Base-by-base conservation (phyloP, 2,113 vertebrate genomes). In the Apteryx mantelli region DNA sequence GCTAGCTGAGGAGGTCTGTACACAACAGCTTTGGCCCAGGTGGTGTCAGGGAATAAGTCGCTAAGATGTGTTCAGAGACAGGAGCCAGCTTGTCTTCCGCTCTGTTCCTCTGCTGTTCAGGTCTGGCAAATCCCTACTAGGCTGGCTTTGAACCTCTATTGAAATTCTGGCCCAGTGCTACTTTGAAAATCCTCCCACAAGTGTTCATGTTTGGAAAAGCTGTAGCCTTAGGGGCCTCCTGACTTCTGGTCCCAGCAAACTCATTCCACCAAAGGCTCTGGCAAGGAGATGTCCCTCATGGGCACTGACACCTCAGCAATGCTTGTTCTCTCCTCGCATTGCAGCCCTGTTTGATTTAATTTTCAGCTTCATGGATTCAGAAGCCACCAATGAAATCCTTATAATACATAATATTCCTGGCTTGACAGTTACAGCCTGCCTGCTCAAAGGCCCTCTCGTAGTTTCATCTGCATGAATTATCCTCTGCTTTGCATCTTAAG, bases 341-440 rank as follows among this genome's bases (percentile, higher is more conserved):
- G 52, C 48, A 80, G 44, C 48, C 30, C 3, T 0, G 0, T 5
- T 44, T 81, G 58, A 38, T 70, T 95, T 88, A 1, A 7, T 82
- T 82, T 78, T 78, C 53, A 60, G 86, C 40, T 36, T n/a, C 44
- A 76, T 60, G 63, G 48, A 71, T 73, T 26, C 52, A 58, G 20
- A 87, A 81, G 60, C 58, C 20, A 73, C 46, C 66, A 61, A 25
- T 48, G 69, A 77, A 82, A 36, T 64, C 46, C 50, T 78, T 75
- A 13, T 69, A 7, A 48, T 0, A 0, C 20, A 0, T 21, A 15
- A n/a, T 7, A 30, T 32, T 86, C 63, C 87, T 64, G 18, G 7
- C 42, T 80, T 13, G 32, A 11, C 10, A 16, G 22, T 50, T 52
- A 26, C 17, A 89, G 1, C 18, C 19, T 89, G 42, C 28, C 32